Evolutionary conservation across 2,888 invertebrate species (phyloP), one percentile per base, ranked within the genome.

Genomic region (Perizoma affinitatum): DNA sequence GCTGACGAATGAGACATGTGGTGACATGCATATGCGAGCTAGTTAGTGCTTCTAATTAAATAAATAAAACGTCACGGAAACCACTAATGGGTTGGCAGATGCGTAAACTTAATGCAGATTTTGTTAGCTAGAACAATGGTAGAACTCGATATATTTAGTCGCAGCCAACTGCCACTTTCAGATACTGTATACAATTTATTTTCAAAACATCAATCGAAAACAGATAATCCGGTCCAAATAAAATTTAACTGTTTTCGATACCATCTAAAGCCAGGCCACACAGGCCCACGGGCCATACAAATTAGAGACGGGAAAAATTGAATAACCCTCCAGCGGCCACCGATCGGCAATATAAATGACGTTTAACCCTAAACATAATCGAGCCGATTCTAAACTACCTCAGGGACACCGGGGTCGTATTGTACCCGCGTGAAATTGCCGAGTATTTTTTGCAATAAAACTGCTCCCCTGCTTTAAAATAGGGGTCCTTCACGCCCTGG

Each of bases 321-420:
- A 85, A 89, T 89, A 85, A 86, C 87, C 86, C 88, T 84, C 87
- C 78, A 80, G 83, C 79, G 86, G 82, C 78, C 78, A 76, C 80
- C 85, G 83, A 87, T 86, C 86, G 87, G 85, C 84, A 86, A 90
- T 92, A 92, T 90, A 91, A 90, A 90, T 91, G 90, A 88, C 88
- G 84, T 88, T 91, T 92, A 91, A 92, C 92, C 92, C 91, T 90
- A 89, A 89, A 90, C 87, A 88, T 91, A 90, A 92, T 92, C 89
- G 90, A 83, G 87, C 82, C 79, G 86, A 84, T 88, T 89, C 84
- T 88, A 89, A 91, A 91, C 91, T 90, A 92, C 91, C 91, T 92
- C 81, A 79, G 91, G 91, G 91, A 88, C 91, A 84, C 75, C 72
- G 80, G 83, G 89, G 84, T 79, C 82, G 82, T 79, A 79, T 84